phyloP scores from a whole-genome alignment of 2,888 invertebrate genomes.

The Pomacea canaliculata region DNA sequence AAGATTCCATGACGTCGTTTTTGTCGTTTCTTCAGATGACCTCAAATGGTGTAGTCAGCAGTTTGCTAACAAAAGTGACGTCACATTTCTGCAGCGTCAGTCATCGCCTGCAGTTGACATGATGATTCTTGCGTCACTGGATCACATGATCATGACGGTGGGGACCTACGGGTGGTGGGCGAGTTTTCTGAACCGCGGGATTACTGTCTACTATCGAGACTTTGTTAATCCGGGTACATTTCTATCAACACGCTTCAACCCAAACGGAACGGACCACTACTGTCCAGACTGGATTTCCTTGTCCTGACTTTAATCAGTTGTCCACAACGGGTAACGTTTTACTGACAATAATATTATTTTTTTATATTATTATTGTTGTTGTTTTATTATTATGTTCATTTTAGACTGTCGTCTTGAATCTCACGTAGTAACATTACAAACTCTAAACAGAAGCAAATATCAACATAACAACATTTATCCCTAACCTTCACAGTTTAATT shows the following conservation, averaged over 20 bases:
- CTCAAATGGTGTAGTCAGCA: constrained; percentile 35
- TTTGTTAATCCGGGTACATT: neutral
- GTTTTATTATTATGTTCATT: too few species aligned
- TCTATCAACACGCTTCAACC: neutral
- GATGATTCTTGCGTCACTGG: constrained; percentile 43
- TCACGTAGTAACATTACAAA: too few species aligned
- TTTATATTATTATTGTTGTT: too few species aligned
- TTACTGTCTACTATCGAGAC: neutral
- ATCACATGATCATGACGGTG: constrained; percentile 48
- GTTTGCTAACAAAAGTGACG: constrained; percentile 6
- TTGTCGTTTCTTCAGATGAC: constrained; percentile 42
- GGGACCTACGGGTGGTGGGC: constrained; percentile 38
- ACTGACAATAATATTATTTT: too few species aligned
- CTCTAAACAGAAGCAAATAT: too few species aligned
- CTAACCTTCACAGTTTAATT: too few species aligned
- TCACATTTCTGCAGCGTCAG: constrained; percentile 11
- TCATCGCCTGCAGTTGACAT: constrained; percentile 36
- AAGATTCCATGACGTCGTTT: constrained; percentile 34
- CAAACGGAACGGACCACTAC: neutral
- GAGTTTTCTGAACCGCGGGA: neutral
- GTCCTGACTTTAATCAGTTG: too few species aligned
- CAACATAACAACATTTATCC: too few species aligned
- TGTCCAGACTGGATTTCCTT: neutral
- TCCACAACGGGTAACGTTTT: too few species aligned
- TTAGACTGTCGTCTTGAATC: too few species aligned